A percentile compares a stretch with the other conserved stretches of the same genome.
Evolutionary conservation across 2,888 invertebrate genomes (phyloP).

Genomic region (Pterobdella sp.): DNA sequence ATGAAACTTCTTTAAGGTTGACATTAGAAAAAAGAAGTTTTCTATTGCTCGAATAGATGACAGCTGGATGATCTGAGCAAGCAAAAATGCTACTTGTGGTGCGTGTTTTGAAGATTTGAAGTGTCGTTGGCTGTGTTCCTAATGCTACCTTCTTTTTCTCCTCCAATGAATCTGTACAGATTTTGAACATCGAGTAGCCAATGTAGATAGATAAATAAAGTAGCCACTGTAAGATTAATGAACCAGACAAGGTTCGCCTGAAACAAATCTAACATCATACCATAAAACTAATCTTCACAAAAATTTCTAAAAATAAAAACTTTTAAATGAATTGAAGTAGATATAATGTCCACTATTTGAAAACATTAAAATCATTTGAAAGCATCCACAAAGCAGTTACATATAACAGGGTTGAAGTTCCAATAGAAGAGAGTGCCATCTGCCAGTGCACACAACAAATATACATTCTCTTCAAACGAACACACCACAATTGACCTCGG

Average conservation of each 20-base stretch:
- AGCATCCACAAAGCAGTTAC: constrained; percentile 39
- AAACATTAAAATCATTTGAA: background rate
- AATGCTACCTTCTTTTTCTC: constrained; percentile 77
- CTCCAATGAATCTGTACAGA: constrained; percentile 12
- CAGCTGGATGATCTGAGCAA: constrained; percentile 94
- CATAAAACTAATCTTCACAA: too few relatives aligned
- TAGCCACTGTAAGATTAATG: background rate
- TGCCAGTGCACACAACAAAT: constrained; percentile 67
- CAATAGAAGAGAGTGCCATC: constrained; percentile 98
- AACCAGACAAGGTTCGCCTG: background rate
- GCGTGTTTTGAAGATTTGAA: constrained; percentile 66
- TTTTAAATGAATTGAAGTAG: too few relatives aligned
- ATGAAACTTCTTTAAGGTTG: constrained; percentile 65
- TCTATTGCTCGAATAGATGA: constrained; percentile 97
- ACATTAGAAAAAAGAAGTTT: constrained; percentile 97
- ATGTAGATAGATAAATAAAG: background rate
- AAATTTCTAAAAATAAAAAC: too few relatives aligned
- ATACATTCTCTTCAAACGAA: constrained; percentile 75
- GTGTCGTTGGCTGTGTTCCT: constrained; percentile 90
- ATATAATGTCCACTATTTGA: too few relatives aligned
- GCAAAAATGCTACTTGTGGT: constrained; percentile 93
- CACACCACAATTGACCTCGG: constrained; percentile 90
- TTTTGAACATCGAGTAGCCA: background rate
- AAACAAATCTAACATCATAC: too few relatives aligned
- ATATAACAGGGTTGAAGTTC: constrained; percentile 61